Conservation (phyloP, 1,140 invertebrate species). For the Drosophila kurseongensis region DNA sequence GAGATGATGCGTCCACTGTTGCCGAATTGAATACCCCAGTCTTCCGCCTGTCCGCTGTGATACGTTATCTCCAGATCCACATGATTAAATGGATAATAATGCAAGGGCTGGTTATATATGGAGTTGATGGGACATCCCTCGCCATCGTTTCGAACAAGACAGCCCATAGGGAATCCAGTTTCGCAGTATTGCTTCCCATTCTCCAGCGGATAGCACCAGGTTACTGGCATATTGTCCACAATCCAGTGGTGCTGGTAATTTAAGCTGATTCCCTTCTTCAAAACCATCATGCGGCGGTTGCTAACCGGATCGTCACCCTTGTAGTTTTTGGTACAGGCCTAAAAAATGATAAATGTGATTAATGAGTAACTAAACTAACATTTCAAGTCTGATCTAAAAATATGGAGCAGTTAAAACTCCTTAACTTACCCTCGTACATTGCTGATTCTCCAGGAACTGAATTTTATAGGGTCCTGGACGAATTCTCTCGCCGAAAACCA, state of each 20-base stretch:
- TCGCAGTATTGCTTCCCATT: constrained; percentile 93
- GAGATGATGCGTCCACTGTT: constrained; percentile 96
- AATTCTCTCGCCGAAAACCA: constrained; percentile 99
- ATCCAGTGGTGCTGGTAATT: constrained; percentile 99
- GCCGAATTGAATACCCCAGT: constrained; percentile 92
- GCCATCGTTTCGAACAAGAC: constrained; percentile 87
- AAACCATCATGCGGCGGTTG: constrained; percentile 90
- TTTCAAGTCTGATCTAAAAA: no score
- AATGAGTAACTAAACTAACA: not conserved
- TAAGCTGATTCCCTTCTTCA: constrained; percentile 96
- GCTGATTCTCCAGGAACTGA: constrained; percentile 89
- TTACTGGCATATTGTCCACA: constrained; percentile 98
- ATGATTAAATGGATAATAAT: constrained; percentile 98
- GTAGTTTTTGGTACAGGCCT: constrained; percentile 90
- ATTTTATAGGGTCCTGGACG: constrained; percentile 95
- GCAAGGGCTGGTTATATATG: constrained; percentile 87
- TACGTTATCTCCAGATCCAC: constrained; percentile 97
- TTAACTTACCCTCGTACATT: constrained; percentile 87
- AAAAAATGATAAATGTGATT: not conserved
- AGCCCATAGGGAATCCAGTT: constrained; percentile 99
- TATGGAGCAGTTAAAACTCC: no score
- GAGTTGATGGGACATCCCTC: constrained; percentile 84
- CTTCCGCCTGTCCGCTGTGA: constrained; percentile 93
- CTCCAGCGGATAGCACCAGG: constrained; percentile 95
- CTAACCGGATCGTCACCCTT: constrained; percentile 87